Evolutionary conservation across 2,888 invertebrate genomes (phyloP).

Genomic region (Leucophenga montana): DNA sequence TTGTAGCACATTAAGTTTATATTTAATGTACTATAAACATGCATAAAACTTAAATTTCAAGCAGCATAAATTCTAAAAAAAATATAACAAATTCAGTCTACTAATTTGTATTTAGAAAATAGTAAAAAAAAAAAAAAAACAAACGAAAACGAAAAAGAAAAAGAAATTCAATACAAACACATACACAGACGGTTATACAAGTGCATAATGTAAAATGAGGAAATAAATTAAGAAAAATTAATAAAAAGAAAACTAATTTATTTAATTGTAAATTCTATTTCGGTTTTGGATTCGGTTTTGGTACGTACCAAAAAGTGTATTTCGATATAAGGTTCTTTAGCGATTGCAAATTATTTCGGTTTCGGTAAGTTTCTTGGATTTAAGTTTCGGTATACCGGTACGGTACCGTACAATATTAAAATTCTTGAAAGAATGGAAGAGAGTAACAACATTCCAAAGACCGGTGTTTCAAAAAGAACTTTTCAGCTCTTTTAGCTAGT

Average conservation of each 20-base stretch:
- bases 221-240: conserved; percentile 45
- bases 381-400: too few species aligned
- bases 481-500: too few species aligned
- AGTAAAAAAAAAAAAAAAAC: conserved; percentile 21
- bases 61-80: conserved; percentile 1
- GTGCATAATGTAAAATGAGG: conserved; percentile 48
- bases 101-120: background rate
- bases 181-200: conserved; percentile 27
- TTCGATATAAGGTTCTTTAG: too few species aligned
- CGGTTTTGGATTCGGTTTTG: too few species aligned
- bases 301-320: too few species aligned
- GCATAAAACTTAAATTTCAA: conserved; percentile 9
- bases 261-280: conserved; percentile 44
- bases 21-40: too few species aligned
- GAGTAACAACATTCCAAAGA: too few species aligned
- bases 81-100: background rate
- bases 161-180: conserved; percentile 37
- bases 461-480: too few species aligned
- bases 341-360: too few species aligned
- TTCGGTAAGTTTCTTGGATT: too few species aligned
- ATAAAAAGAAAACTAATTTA: conserved; percentile 46
- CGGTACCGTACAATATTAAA: too few species aligned
- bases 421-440: too few species aligned
- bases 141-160: conserved; percentile 30
- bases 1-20: background rate